Evolutionary conservation across 2,888 invertebrate genomes (phyloP).

Genomic region (Aelia acuminata): DNA sequence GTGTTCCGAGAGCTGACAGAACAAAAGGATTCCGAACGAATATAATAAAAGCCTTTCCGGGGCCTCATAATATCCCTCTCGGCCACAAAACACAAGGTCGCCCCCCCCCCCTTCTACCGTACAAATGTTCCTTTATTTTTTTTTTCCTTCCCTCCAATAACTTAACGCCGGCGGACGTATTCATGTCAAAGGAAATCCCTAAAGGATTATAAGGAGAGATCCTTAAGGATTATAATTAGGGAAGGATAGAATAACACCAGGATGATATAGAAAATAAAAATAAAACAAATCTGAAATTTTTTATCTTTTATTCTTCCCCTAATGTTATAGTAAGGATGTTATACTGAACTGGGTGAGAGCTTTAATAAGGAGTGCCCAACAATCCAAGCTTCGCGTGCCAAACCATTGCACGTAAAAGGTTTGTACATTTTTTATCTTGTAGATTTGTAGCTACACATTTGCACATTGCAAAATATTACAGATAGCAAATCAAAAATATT

Average conservation of each 20-base stretch:
- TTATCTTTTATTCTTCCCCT: too few relatives aligned
- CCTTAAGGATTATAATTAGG: background rate
- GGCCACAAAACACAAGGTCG: background rate
- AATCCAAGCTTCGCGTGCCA: too few relatives aligned
- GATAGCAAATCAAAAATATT: too few relatives aligned
- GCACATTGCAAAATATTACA: too few relatives aligned
- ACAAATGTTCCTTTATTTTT: background rate
- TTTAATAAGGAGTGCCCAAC: too few relatives aligned
- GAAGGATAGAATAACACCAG: background rate
- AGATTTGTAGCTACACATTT: too few relatives aligned
- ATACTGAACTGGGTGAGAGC: too few relatives aligned
- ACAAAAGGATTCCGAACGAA: conserved; percentile 24
- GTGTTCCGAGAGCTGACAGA: background rate
- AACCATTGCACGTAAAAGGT: too few relatives aligned
- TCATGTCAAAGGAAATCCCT: conserved; percentile 37
- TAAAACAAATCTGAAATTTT: too few relatives aligned
- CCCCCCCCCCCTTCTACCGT: background rate
- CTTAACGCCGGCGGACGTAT: conserved; percentile 39
- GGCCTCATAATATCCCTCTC: background rate
- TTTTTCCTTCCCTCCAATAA: background rate
- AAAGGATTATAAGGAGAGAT: background rate
- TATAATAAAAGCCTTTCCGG: conserved; percentile 35
- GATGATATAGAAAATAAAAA: background rate
- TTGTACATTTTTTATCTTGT: too few relatives aligned
- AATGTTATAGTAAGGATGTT: too few relatives aligned